phyloP scores from a whole-genome alignment of 2,888 invertebrate genomes.

The Hedychridium roseum region DNA sequence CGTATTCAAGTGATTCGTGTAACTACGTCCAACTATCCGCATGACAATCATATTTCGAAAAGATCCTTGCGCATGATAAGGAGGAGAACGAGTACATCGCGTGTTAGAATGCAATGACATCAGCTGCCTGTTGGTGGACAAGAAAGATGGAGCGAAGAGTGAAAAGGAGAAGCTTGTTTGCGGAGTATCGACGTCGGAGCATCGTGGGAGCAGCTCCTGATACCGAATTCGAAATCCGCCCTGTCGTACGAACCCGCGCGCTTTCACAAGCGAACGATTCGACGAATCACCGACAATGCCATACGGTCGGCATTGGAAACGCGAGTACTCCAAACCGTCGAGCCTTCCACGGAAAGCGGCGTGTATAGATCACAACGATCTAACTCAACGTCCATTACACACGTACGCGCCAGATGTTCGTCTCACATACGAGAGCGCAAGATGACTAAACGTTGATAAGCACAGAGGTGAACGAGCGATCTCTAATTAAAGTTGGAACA shows the following conservation, averaged over 20 bases:
- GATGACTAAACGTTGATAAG: not conserved
- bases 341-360: slow-evolving; percentile 3
- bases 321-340: slow-evolving; percentile 1
- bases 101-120: not conserved
- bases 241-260: slow-evolving; percentile 3
- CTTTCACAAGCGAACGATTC: slow-evolving; percentile 5
- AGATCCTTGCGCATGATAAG: too few relatives aligned
- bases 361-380: slow-evolving; percentile 5
- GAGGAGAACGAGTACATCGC: not conserved
- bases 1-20: too few relatives aligned
- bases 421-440: too few relatives aligned
- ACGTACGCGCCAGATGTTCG: too few relatives aligned
- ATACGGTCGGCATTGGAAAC: slow-evolving; percentile 2
- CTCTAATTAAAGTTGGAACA: too few relatives aligned
- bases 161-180: slow-evolving; percentile 5
- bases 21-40: too few relatives aligned
- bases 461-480: not conserved
- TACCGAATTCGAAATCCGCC: slow-evolving; percentile 4
- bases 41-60: too few relatives aligned
- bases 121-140: slow-evolving; percentile 1
- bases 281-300: slow-evolving; percentile 9
- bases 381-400: slow-evolving; percentile 6
- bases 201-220: slow-evolving; percentile 3
- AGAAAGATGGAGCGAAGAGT: slow-evolving; percentile 1
- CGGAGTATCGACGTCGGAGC: slow-evolving; percentile 7